Evolutionary conservation across 64 coral and sea anemone species (phyloP).

Genomic region (Pocillopora verrucosa): DNA sequence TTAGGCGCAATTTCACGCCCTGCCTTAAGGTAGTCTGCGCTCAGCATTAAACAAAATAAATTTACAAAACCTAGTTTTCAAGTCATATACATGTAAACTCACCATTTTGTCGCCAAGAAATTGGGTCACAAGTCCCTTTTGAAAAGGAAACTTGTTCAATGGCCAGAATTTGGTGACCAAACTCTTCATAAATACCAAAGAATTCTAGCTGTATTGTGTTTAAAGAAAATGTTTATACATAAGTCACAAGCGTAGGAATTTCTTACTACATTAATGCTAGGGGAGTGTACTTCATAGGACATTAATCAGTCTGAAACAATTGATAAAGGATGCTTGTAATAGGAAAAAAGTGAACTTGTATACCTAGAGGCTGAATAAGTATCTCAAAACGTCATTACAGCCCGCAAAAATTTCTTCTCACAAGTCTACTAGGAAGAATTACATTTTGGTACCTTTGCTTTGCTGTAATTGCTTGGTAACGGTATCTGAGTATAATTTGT

Average conservation of each 20-base stretch:
- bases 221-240: background rate
- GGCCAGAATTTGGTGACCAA: background rate
- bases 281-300: no score
- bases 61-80: no score
- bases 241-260: background rate
- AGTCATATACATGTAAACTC: no score
- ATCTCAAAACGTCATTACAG: no score
- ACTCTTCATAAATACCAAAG: background rate
- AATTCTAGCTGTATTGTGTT: background rate
- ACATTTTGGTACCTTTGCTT: background rate
- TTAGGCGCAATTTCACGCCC: no score
- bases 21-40: no score
- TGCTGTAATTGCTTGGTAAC: constrained; percentile 6
- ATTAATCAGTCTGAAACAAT: background rate
- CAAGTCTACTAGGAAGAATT: no score
- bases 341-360: no score
- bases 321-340: no score
- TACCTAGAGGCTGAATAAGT: no score
- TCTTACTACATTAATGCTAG: background rate
- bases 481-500: background rate
- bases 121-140: background rate
- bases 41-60: no score
- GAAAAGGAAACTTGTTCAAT: constrained; percentile 1
- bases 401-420: no score
- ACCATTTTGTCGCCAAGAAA: background rate